A percentile compares a stretch with the other conserved stretches of the same genome.
These are phyloP conservation scores for Boleophthalmus pectinirostris DNA, from an alignment of 2,113 vertebrate genomes.

Conservation along the genomic window DNA sequence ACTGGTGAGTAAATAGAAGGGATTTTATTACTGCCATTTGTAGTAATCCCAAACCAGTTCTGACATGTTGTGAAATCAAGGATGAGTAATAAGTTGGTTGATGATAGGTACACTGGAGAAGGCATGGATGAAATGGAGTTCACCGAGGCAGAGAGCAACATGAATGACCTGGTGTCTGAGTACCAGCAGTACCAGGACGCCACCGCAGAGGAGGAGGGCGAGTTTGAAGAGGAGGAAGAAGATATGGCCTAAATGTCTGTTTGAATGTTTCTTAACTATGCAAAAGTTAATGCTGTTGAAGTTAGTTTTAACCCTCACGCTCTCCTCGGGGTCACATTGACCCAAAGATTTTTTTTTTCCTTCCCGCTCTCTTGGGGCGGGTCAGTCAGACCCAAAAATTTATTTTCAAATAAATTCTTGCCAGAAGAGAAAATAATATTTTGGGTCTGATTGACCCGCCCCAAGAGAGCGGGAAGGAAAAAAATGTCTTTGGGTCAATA, in stretches of 20 bases:
- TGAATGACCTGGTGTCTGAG: constrained; percentile 87
- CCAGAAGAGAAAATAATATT: no score
- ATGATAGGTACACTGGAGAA: constrained; percentile 81
- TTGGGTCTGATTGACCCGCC: no score
- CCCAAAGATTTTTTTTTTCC: no score
- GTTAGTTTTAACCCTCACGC: no score
- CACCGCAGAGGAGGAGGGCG: constrained; percentile 85
- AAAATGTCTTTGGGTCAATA: no score
- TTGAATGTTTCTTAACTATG: constrained; percentile 10
- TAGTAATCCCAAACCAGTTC: neutral
- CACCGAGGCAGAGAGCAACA: constrained; percentile 87
- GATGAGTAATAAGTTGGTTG: neutral
- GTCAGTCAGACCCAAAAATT: no score
- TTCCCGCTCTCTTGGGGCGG: no score
- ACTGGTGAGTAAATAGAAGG: constrained; percentile 64
- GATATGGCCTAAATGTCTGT: constrained; percentile 38
- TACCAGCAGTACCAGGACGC: constrained; percentile 93
- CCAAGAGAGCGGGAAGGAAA: no score
- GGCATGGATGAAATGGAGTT: constrained; percentile 91
- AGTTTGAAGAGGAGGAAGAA: constrained; percentile 71
- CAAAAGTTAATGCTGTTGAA: constrained; percentile 9
- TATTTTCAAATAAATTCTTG: no score
- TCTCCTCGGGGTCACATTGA: no score
- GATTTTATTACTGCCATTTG: no score
- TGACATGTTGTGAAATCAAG: neutral